Conservation (phyloP, 2,888 invertebrate species). For the Liopterus haemorrhoidalis region DNA sequence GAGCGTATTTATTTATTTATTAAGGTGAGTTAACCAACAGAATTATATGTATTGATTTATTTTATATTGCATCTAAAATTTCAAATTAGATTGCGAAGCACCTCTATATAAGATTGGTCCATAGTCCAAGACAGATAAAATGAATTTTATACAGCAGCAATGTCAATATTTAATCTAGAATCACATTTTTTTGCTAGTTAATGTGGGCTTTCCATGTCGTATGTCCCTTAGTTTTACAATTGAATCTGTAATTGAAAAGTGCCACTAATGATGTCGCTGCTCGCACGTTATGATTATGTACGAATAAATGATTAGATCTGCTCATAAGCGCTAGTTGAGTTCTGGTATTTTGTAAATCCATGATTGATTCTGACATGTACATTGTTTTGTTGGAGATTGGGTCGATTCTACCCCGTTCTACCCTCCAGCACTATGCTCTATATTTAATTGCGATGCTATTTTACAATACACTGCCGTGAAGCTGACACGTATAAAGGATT, state of each 20-base stretch:
- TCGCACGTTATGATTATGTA: not conserved
- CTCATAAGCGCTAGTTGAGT: not conserved
- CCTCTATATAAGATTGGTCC: too few relatives aligned
- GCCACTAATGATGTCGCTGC: not conserved
- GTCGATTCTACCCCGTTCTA: not conserved
- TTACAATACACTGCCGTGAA: conserved; percentile 20
- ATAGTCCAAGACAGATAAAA: too few relatives aligned
- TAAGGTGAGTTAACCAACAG: too few relatives aligned
- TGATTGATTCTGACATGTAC: conserved; percentile 24
- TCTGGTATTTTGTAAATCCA: conserved; percentile 15
- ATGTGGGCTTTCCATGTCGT: too few relatives aligned
- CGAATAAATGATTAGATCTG: not conserved
- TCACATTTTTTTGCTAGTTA: too few relatives aligned
- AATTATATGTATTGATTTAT: too few relatives aligned
- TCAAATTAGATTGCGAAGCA: too few relatives aligned
- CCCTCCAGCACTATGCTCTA: conserved; percentile 9
- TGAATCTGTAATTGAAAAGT: not conserved
- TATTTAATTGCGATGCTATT: conserved; percentile 24
- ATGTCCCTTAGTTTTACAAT: not conserved
- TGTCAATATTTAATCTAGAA: too few relatives aligned
- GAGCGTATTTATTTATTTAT: too few relatives aligned
- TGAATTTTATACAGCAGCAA: too few relatives aligned
- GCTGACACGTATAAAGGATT: conserved; percentile 22
- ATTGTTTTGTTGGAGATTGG: conserved; percentile 19
- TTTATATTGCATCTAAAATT: too few relatives aligned